Evolutionary conservation across 1,140 invertebrate genomes (phyloP), one percentile per base, ranked within the genome.

Genomic region (Idris sp.): DNA sequence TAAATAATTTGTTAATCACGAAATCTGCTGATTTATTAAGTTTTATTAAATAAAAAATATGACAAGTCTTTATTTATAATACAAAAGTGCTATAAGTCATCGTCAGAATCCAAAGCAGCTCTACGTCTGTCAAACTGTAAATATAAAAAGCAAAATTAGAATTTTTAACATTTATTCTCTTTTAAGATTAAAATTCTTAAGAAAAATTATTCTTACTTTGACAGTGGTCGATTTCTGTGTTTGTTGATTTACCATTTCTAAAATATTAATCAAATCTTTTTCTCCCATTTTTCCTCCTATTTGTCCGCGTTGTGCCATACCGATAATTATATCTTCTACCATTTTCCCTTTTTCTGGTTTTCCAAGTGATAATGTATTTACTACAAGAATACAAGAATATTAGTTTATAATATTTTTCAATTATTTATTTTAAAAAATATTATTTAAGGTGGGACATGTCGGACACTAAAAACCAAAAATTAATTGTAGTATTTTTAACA

Each of bases 311-410:
- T 95, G 92, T 18, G 96, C 96, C 96, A 98, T 98, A 74, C 92
- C 91, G 31, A 98, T 89, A 48, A 99, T 91, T 92, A 98, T 96
- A 74, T 93, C 92, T 90, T 99, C 97, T 11, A 98, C 92, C 93
- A 97, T 95, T 85, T 92, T 91, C 6, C 94, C 97, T 87, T 98
- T 98, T 76, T 98, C 97, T 30, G 97, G 97, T 88, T 97, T 98
- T 59, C 96, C 96, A 53, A 98, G 87, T 81, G 94, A 93, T 31
- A 99, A 90, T 61, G 95, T 99, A 80, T 97, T 98, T 75, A 99
- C 96, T 98, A 85, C 19, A 76, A 82, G 65, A 33, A 76, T 73
- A 71, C 18, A 36, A 3, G 16, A 5, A 36, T 15, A 10, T 15
- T 36, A 6, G 11, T 10, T 11, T 33, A 10, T 33, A 1, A 15